Conservation (phyloP, 2,888 invertebrate genomes). For the Spisula subtruncata region DNA sequence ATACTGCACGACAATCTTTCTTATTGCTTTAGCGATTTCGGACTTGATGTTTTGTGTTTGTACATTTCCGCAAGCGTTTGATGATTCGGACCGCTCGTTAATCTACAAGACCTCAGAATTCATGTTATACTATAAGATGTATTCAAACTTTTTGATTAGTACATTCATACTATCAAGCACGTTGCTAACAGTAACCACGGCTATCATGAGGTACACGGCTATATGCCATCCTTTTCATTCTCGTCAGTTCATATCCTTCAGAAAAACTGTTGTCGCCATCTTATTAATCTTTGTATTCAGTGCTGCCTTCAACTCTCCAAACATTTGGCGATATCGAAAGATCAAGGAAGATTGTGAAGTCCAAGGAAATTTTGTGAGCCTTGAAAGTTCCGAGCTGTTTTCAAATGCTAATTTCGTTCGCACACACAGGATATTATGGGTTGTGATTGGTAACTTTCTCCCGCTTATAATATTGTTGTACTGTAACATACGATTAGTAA, state of each 20-base stretch:
- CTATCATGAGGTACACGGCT: slow-evolving; percentile 92
- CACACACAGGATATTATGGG: slow-evolving; percentile 78
- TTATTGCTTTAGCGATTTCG: slow-evolving; percentile 92
- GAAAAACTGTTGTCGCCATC: slow-evolving; percentile 89
- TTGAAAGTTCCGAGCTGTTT: slow-evolving; percentile 63
- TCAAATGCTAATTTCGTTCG: slow-evolving; percentile 70
- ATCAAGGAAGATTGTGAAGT: slow-evolving; percentile 46
- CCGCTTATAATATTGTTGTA: slow-evolving; percentile 79
- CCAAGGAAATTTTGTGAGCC: slow-evolving; percentile 29
- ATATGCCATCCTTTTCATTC: slow-evolving; percentile 92
- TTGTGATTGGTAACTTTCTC: slow-evolving; percentile 80
- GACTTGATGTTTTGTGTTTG: slow-evolving; percentile 90
- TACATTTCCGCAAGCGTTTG: slow-evolving; percentile 89
- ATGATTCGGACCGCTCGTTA: slow-evolving; percentile 49
- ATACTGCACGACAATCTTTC: slow-evolving; percentile 93
- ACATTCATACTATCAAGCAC: slow-evolving; percentile 91
- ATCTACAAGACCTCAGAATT: slow-evolving; percentile 90
- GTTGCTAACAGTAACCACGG: slow-evolving; percentile 92
- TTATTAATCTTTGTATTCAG: slow-evolving; percentile 90
- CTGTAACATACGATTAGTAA: slow-evolving; percentile 82
- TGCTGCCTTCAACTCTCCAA: slow-evolving; percentile 91
- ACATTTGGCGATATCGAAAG: slow-evolving; percentile 75
- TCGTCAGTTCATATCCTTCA: slow-evolving; percentile 90
- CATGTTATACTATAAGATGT: slow-evolving; percentile 79
- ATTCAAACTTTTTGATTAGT: slow-evolving; percentile 77